A percentile compares a stretch with the other conserved stretches of the same genome.
These are phyloP conservation scores for Sinosuthora webbiana DNA, from an alignment of 2,113 vertebrate genomes.

Conservation along the genomic window DNA sequence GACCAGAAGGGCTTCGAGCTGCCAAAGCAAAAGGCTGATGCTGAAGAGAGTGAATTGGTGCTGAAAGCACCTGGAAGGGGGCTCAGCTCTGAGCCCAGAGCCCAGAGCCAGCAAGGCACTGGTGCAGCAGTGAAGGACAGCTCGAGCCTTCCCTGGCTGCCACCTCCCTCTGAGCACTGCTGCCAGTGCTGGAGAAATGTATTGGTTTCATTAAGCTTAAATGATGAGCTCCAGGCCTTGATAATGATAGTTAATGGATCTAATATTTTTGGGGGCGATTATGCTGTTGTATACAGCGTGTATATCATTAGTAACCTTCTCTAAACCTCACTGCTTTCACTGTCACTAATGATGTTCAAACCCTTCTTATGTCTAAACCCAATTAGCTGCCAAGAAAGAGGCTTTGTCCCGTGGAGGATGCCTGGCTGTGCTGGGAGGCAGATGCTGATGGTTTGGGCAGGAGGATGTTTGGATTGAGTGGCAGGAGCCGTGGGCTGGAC, in stretches of 20 bases:
- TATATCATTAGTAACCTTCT: slow-evolving; percentile 50
- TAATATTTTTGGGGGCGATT: background rate
- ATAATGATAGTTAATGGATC: slow-evolving; percentile 65
- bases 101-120: background rate
- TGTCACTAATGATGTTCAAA: slow-evolving; percentile 9
- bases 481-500: rapidly evolving
- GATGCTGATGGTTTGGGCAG: background rate
- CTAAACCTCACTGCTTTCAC: slow-evolving; percentile 10
- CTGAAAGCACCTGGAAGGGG: background rate
- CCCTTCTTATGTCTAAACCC: background rate
- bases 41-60: background rate
- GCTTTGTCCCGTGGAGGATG: background rate
- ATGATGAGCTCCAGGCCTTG: slow-evolving; percentile 61
- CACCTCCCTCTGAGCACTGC: background rate
- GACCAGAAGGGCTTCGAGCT: background rate
- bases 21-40: background rate
- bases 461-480: background rate
- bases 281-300: slow-evolving; percentile 41
- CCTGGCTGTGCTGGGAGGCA: background rate
- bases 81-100: background rate
- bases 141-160: background rate
- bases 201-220: slow-evolving; percentile 61
- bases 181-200: slow-evolving; percentile 23
- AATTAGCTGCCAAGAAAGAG: background rate
- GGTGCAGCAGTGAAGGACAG: rapidly evolving